Conservation (phyloP, 1,140 invertebrate species). For the Nasonia longicornis region DNA sequence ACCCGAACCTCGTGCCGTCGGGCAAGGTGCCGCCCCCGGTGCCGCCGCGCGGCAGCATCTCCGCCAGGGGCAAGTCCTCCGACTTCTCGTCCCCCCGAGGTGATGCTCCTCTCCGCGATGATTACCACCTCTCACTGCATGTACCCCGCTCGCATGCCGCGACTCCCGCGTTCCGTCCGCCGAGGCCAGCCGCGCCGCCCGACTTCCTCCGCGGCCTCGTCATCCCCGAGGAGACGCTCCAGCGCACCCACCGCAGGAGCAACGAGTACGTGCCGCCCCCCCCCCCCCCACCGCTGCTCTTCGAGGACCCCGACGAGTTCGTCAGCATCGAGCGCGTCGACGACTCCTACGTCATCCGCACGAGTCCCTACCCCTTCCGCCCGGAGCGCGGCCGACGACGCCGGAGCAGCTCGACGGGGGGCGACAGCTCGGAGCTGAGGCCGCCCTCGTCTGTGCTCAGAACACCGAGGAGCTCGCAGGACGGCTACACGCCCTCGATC, state of each 20-base stretch:
- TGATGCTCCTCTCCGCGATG: constrained; percentile 60
- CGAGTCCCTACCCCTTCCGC: constrained; percentile 61
- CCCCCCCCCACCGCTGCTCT: constrained; percentile 4
- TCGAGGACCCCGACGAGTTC: constrained; percentile 60
- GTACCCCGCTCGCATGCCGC: neutral
- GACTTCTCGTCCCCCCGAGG: constrained; percentile 61
- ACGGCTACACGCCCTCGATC: constrained; percentile 29
- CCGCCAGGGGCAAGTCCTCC: constrained; percentile 51
- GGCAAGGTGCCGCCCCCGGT: constrained; percentile 82
- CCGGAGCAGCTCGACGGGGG: neutral
- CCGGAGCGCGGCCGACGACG: constrained; percentile 52
- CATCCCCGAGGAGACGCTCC: neutral
- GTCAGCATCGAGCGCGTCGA: constrained; percentile 60
- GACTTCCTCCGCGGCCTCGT: neutral
- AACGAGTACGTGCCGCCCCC: constrained; percentile 50
- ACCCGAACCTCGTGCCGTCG: constrained; percentile 62
- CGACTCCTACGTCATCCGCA: constrained; percentile 59
- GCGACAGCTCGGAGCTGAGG: neutral
- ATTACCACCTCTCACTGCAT: constrained; percentile 51
- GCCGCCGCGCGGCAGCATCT: constrained; percentile 79
- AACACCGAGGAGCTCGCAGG: neutral
- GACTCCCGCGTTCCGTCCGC: neutral
- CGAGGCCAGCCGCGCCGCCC: neutral
- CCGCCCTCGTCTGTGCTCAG: neutral
- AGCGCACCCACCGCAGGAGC: neutral